Evolutionary conservation across 2,797 vertebrate genomes (phyloP).

Genomic region (Florisuga fusca): DNA sequence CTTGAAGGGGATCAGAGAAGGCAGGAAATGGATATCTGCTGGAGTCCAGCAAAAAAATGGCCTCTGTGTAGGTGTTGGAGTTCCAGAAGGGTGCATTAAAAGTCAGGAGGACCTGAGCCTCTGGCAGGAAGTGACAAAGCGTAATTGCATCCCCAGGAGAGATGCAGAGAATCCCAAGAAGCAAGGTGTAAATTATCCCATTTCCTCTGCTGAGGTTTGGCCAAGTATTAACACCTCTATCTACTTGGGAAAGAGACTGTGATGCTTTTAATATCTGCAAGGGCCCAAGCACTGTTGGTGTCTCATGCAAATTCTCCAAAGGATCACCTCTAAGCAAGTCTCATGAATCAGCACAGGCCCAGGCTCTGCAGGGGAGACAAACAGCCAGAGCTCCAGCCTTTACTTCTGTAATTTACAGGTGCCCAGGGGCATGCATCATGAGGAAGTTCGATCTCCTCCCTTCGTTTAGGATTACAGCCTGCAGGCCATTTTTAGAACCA

Average conservation of each 20-base stretch:
- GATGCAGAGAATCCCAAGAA: not conserved
- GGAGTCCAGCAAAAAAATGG: not conserved
- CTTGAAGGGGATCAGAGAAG: not conserved
- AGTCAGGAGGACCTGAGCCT: not conserved
- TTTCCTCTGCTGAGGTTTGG: not conserved
- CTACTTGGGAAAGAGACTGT: not conserved
- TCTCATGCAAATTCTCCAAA: not conserved
- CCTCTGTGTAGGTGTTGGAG: not conserved
- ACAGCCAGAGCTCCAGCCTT: not conserved
- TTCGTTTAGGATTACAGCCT: slow-evolving; percentile 30
- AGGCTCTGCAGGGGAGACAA: not conserved
- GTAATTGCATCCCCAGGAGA: not conserved
- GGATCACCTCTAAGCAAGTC: not conserved
- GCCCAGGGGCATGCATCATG: not conserved
- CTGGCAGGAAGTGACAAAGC: not conserved
- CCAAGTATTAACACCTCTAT: not conserved
- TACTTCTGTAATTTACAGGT: slow-evolving; percentile 7
- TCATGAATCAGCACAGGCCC: not conserved
- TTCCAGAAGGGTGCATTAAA: not conserved
- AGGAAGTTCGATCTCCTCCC: not conserved
- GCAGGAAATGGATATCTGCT: not conserved
- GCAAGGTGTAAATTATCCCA: not conserved
- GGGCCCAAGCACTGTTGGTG: fast-evolving
- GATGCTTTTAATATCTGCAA: not conserved
- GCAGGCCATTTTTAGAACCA: slow-evolving; percentile 23